phyloP scores from a whole-genome alignment of 2,797 vertebrate genomes.

The Propithecus perrieri region DNA sequence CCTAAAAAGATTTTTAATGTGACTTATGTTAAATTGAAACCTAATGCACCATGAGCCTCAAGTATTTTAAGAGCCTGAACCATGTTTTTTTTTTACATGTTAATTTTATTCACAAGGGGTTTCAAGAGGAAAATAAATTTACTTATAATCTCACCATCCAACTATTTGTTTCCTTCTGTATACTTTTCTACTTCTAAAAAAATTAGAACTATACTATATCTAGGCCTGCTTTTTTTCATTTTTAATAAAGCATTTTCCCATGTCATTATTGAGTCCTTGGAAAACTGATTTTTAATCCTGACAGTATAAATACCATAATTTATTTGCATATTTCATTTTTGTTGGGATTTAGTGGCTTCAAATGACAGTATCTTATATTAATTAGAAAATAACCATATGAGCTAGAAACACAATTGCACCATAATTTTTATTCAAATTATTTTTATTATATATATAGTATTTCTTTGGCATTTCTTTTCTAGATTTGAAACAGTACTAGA shows the following conservation, averaged over 20 bases:
- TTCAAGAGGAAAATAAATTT: slow-evolving; percentile 75
- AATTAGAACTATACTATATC: slow-evolving; percentile 12
- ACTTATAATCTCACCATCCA: slow-evolving; percentile 52
- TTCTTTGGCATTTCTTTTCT: not conserved
- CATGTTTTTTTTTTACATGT: slow-evolving; percentile 46
- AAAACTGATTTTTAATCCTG: slow-evolving; percentile 50
- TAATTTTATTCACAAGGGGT: slow-evolving; percentile 60
- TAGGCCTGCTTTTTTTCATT: not conserved
- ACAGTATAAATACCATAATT: not conserved
- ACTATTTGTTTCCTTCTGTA: slow-evolving; percentile 53
- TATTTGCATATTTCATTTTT: slow-evolving; percentile 57
- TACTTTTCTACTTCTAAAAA: slow-evolving; percentile 29
- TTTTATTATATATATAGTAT: slow-evolving; percentile 32
- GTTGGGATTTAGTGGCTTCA: slow-evolving; percentile 10
- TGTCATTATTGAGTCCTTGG: slow-evolving; percentile 29
- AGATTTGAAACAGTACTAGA: slow-evolving; percentile 50
- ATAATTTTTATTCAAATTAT: slow-evolving; percentile 49
- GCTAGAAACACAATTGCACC: slow-evolving; percentile 28
- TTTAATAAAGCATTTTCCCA: slow-evolving; percentile 40
- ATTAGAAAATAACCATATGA: slow-evolving; percentile 53
- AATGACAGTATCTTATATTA: not conserved
- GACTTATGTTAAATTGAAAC: slow-evolving; percentile 44
- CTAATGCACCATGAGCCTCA: not conserved
- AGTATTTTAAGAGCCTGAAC: slow-evolving; percentile 35
- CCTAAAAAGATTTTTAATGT: slow-evolving; percentile 38